A percentile compares a stretch with the other conserved stretches of the same genome.
phyloP scores from a whole-genome alignment of 2,888 invertebrate genomes.

The Drosophila neutralis region DNA sequence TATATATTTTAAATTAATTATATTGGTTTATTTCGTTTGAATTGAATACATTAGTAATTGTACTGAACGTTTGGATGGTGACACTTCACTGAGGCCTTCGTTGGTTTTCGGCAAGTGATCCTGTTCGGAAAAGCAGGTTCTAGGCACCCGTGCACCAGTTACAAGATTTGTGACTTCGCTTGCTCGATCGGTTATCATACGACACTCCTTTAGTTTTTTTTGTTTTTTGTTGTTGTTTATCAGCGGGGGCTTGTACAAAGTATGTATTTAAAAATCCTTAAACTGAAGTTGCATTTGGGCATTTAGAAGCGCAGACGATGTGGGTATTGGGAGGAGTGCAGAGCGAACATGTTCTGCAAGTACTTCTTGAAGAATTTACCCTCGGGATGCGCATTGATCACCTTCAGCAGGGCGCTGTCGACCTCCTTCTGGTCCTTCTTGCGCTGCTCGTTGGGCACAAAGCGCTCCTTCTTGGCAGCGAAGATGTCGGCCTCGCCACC shows the following conservation, averaged over 20 bases:
- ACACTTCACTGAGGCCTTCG: too few species aligned
- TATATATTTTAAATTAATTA: too few species aligned
- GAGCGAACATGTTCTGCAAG: slow-evolving; percentile 95
- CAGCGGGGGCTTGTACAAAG: slow-evolving; percentile 71
- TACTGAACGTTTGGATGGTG: too few species aligned
- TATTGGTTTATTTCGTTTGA: too few species aligned
- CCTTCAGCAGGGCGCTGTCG: slow-evolving; percentile 91
- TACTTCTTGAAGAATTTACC: slow-evolving; percentile 95
- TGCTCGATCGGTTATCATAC: too few species aligned
- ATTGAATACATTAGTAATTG: too few species aligned
- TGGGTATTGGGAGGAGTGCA: slow-evolving; percentile 97
- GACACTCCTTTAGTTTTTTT: too few species aligned
- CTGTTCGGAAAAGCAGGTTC: too few species aligned
- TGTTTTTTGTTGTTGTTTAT: slow-evolving; percentile 41
- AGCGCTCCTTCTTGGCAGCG: slow-evolving; percentile 95
- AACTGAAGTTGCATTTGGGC: slow-evolving; percentile 49
- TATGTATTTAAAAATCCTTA: slow-evolving; percentile 74
- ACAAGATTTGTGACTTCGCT: too few species aligned
- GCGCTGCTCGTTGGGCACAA: slow-evolving; percentile 94
- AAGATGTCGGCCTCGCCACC: slow-evolving; percentile 97
- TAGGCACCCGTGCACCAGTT: too few species aligned
- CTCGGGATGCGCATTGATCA: slow-evolving; percentile 93
- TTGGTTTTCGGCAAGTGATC: too few species aligned
- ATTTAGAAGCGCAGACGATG: slow-evolving; percentile 97
- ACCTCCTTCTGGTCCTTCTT: slow-evolving; percentile 96